phyloP scores from a whole-genome alignment of 2,888 invertebrate genomes.

The Parnassius orleans region DNA sequence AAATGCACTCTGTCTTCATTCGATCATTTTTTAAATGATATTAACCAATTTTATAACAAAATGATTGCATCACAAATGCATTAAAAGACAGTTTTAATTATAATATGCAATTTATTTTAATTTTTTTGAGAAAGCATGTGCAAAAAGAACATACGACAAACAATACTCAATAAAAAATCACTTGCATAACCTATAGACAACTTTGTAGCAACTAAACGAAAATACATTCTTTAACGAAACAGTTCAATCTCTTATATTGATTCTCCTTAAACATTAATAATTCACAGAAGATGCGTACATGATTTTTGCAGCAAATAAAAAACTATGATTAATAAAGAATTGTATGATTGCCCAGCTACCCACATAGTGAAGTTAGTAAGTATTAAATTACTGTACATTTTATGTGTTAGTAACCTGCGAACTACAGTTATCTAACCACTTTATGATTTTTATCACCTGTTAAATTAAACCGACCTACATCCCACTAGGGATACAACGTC shows the following conservation, averaged over 20 bases:
- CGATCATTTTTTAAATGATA: constrained; percentile 32
- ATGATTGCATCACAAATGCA: constrained; percentile 60
- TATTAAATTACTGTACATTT: constrained; percentile 75
- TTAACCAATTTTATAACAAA: constrained; percentile 49
- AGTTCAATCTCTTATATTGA: constrained; percentile 50
- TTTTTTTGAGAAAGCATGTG: constrained; percentile 47
- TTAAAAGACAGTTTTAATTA: constrained; percentile 67
- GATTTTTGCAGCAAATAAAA: constrained; percentile 60
- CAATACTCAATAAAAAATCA: constrained; percentile 34
- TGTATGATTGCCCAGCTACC: constrained; percentile 78
- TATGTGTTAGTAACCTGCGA: constrained; percentile 62
- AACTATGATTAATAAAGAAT: constrained; percentile 71
- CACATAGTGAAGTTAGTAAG: constrained; percentile 78
- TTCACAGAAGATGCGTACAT: constrained; percentile 60
- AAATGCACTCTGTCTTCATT: constrained; percentile 64
- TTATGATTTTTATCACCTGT: constrained; percentile 40
- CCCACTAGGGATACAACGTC: constrained; percentile 46
- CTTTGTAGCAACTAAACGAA: constrained; percentile 27
- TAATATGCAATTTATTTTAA: constrained; percentile 62
- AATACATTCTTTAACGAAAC: constrained; percentile 29
- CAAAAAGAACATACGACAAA: constrained; percentile 37
- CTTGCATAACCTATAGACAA: constrained; percentile 34
- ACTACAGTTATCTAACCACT: constrained; percentile 67
- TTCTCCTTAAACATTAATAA: constrained; percentile 50
- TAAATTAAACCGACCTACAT: constrained; percentile 45